Percentiles rank a stretch among this genome's conserved stretches.
Conservation (phyloP, 2,797 vertebrate genomes). For the Enteromius trimaculatus region DNA sequence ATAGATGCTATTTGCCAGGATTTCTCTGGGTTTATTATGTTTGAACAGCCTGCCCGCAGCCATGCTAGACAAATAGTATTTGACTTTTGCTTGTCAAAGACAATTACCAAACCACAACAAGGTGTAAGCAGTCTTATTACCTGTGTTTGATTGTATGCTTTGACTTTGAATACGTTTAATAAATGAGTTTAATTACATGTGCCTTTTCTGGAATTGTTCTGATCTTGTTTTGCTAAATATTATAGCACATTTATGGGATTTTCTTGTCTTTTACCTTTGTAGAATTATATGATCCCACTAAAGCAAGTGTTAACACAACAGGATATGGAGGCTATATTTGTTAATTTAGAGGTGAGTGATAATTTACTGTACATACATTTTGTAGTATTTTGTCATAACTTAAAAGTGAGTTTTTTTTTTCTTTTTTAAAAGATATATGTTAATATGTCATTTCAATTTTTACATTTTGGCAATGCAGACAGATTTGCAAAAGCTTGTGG, state of each 20-base stretch:
- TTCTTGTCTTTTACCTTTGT: conserved; percentile 50
- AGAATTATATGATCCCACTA: conserved; percentile 96
- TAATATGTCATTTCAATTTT: background rate
- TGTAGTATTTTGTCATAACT: too few species aligned
- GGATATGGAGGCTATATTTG: conserved; percentile 93
- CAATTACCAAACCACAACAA: conserved; percentile 4
- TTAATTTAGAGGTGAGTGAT: conserved; percentile 91
- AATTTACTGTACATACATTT: too few species aligned
- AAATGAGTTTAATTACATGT: background rate
- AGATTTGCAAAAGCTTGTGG: background rate
- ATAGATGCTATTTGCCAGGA: conserved; percentile 71
- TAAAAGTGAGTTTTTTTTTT: too few species aligned
- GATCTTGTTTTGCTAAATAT: background rate
- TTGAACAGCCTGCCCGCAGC: conserved; percentile 5
- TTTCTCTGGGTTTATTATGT: conserved; percentile 45
- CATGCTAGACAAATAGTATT: conserved; percentile 1
- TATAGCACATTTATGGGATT: conserved; percentile 2
- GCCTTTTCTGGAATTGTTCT: background rate
- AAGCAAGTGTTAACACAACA: conserved; percentile 87
- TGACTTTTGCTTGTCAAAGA: conserved; percentile 15
- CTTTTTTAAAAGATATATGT: background rate
- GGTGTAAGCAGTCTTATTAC: background rate
- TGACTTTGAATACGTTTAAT: background rate
- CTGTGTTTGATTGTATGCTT: conserved; percentile 5
- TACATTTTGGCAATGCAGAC: background rate